Base-by-base conservation (phyloP, 64 coral and sea anemone species). In the Porites australiensis region DNA sequence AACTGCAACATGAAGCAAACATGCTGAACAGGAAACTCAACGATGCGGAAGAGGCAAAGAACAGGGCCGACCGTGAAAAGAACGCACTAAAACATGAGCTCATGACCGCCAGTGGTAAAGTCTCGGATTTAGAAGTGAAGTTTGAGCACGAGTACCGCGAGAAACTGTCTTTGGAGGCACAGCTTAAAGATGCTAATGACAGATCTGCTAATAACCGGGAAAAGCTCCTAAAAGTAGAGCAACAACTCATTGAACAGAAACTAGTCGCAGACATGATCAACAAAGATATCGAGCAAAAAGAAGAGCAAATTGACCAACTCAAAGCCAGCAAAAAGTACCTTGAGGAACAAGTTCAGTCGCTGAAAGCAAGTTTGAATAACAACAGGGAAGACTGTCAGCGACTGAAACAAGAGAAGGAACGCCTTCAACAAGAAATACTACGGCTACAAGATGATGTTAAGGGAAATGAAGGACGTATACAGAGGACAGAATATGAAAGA, bases 221-320 rank as follows among this genome's bases (percentile, higher is more conserved):
- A 57, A 91, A 98, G 47, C 76, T 95, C 9, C 81, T 98, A 47
- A 93, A 90, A 47, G 78, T 95, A 6, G 96, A 95, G n/a, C 96
- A 98, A 22, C 94, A 93, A 20, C 78, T 95, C 3, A 93, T 98
- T 86, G 96, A 98, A 57, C 93, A 76, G 21, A 89, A 91, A 76
- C 66, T 98, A 80, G 63, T 88, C 14, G 57, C 87, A 3, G 88
- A 98, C 48, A 86, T 95, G 70, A 50, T 71, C 4, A 62, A 79
- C 15, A 95, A 93, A 83, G 94, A 98, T 4, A 70, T 98, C 54
- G n/a, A 65, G 23, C 94, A 98, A 62, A 98, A 98, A 44, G 94
- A 95, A 13, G 94, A 98, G 0, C 71, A 79, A 3, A 81, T 93
- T 16, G 74, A 95, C 4, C 94, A 95, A 52, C 77, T 98, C 10